A percentile compares a stretch with the other conserved stretches of the same genome.
Conservation (phyloP, 2,888 invertebrate genomes). For the Plutella xylostella region DNA sequence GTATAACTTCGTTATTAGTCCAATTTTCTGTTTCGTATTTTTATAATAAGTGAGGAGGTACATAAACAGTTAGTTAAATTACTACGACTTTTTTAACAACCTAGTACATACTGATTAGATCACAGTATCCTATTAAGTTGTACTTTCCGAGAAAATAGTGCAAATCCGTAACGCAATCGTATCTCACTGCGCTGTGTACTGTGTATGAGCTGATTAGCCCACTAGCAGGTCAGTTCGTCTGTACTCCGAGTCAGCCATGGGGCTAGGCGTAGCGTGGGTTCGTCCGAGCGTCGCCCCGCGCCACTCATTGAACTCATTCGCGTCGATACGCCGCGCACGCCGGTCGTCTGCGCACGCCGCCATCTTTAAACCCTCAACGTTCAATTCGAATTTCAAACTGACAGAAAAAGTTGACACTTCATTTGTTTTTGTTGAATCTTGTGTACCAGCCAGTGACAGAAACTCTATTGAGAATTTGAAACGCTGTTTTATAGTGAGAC, state of each 20-base stretch:
- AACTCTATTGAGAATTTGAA: slow-evolving; percentile 12
- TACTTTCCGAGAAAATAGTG: neutral
- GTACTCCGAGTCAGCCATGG: slow-evolving; percentile 24
- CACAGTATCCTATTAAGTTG: neutral
- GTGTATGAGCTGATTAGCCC: slow-evolving; percentile 56
- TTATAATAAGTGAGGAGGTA: too few species aligned
- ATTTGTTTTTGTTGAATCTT: neutral
- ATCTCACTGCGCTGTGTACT: neutral
- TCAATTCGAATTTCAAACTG: slow-evolving; percentile 40
- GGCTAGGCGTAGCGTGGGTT: slow-evolving; percentile 34
- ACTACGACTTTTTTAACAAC: too few species aligned
- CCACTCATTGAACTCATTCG: slow-evolving; percentile 35
- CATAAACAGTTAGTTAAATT: too few species aligned
- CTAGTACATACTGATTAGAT: too few species aligned
- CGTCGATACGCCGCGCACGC: slow-evolving; percentile 40
- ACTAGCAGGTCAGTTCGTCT: slow-evolving; percentile 45
- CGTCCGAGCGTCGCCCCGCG: slow-evolving; percentile 14
- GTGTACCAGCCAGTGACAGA: slow-evolving; percentile 22
- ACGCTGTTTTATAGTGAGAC: slow-evolving; percentile 22
- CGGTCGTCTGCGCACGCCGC: slow-evolving; percentile 39
- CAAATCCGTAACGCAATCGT: neutral
- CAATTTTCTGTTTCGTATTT: too few species aligned
- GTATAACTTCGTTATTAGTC: too few species aligned
- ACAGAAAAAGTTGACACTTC: slow-evolving; percentile 26
- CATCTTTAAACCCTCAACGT: slow-evolving; percentile 26